Evolutionary conservation across 2,113 vertebrate species (phyloP).

Genomic region (Coreoperca whiteheadi): DNA sequence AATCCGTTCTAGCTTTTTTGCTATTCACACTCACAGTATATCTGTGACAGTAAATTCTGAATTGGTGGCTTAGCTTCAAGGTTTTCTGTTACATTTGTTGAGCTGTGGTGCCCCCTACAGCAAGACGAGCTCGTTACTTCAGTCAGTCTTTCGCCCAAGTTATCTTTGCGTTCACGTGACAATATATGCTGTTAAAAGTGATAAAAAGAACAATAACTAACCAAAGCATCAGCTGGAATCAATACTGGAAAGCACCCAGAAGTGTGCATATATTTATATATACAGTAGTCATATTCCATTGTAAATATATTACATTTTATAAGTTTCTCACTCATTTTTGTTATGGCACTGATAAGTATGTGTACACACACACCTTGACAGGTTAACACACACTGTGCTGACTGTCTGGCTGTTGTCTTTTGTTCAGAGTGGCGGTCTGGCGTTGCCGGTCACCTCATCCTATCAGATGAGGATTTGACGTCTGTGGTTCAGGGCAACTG

Average conservation of each 20-base stretch:
- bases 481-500: constrained; percentile 96
- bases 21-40: too few species aligned
- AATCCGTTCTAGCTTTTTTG: not conserved
- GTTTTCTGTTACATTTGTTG: not conserved
- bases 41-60: not conserved
- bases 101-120: constrained; percentile 38
- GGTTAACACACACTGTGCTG: not conserved
- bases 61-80: not conserved
- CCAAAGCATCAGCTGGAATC: not conserved
- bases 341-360: too few species aligned
- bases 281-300: not conserved
- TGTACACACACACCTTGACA: too few species aligned
- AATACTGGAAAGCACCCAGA: not conserved
- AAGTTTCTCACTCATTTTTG: too few species aligned
- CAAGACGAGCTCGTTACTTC: not conserved
- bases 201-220: not conserved
- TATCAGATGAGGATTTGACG: constrained; percentile 96
- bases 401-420: not conserved
- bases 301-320: not conserved
- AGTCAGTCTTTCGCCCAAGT: not conserved
- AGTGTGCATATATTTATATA: not conserved
- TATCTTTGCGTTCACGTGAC: not conserved
- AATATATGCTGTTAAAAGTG: too few species aligned
- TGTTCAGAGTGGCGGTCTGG: constrained; percentile 95
- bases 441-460: constrained; percentile 95